A percentile compares a stretch with the other conserved stretches of the same genome.
Conservation (phyloP, 2,888 invertebrate species). For the Idaea aversata region DNA sequence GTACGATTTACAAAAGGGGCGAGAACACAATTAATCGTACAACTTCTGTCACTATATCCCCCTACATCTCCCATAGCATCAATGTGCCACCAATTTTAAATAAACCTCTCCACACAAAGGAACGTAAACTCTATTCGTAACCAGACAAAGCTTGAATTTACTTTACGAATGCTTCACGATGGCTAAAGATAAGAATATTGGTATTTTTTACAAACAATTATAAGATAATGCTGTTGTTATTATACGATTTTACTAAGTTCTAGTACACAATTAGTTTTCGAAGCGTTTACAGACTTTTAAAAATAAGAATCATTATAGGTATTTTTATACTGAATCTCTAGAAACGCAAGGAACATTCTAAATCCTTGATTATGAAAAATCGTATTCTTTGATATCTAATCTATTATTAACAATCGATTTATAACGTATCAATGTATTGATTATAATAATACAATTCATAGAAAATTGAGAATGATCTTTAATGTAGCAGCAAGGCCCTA, state of each 20-base stretch:
- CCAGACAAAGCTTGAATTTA: not conserved
- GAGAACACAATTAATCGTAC: constrained; percentile 70
- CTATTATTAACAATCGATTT: not conserved
- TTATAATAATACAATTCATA: not conserved
- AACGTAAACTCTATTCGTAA: not conserved
- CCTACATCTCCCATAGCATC: constrained; percentile 34
- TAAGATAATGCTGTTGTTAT: constrained; percentile 65
- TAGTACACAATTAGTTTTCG: too few species aligned
- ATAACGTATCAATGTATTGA: too few species aligned
- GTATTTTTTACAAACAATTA: constrained; percentile 70
- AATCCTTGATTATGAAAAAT: not conserved
- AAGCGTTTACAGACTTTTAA: too few species aligned
- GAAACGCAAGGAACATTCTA: too few species aligned
- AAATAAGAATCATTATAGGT: too few species aligned
- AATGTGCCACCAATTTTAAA: constrained; percentile 55
- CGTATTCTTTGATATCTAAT: not conserved
- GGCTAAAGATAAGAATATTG: constrained; percentile 45
- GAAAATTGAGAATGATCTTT: not conserved
- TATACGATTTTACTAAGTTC: constrained; percentile 39
- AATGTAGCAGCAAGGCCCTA: not conserved
- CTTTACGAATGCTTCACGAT: not conserved
- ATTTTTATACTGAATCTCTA: too few species aligned
- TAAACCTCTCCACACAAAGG: not conserved
- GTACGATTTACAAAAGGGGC: constrained; percentile 59
- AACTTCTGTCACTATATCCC: constrained; percentile 63